Conservation (phyloP, 2,888 invertebrate species). For the Alcis repandata region DNA sequence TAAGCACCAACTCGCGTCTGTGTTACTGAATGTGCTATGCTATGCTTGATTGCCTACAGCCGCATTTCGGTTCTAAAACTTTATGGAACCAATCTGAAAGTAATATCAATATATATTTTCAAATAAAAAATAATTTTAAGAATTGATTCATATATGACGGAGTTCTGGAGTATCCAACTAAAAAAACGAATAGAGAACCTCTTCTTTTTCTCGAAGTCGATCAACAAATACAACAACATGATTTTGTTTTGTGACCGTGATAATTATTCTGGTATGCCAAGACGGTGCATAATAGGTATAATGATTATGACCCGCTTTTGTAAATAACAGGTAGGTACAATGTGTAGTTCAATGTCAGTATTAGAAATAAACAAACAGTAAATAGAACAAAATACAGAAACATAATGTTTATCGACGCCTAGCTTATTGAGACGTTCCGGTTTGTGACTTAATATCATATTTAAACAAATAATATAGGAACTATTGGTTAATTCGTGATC, state of each 20-base stretch:
- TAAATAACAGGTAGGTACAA: too few relatives aligned
- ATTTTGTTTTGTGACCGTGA: conserved; percentile 62
- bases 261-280: conserved; percentile 71
- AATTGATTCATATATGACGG: too few relatives aligned
- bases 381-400: conserved; percentile 24
- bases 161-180: too few relatives aligned
- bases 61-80: too few relatives aligned
- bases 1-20: too few relatives aligned
- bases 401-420: not conserved
- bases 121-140: too few relatives aligned
- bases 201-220: not conserved
- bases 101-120: too few relatives aligned
- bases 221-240: conserved; percentile 52
- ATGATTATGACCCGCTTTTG: conserved; percentile 56
- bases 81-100: too few relatives aligned
- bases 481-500: conserved; percentile 22
- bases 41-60: too few relatives aligned
- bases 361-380: conserved; percentile 22
- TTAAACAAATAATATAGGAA: conserved; percentile 30
- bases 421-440: conserved; percentile 10
- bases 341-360: conserved; percentile 55
- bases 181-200: too few relatives aligned
- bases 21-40: too few relatives aligned
- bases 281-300: conserved; percentile 60
- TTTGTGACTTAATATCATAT: conserved; percentile 12